Conservation (phyloP, 2,888 invertebrate species). For the Apotomis capreana region DNA sequence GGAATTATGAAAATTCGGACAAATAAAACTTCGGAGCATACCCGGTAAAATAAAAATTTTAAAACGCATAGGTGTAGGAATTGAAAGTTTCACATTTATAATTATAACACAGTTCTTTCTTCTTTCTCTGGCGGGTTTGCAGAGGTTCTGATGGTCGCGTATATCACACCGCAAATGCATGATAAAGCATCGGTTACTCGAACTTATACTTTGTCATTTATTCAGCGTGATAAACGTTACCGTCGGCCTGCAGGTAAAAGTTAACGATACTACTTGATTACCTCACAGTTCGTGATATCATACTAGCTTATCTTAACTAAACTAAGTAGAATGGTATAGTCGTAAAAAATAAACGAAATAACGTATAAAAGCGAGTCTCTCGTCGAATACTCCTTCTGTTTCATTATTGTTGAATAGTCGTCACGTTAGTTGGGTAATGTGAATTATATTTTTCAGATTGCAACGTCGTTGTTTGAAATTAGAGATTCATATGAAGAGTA, state of each 20-base stretch:
- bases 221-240: too few species aligned
- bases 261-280: conserved; percentile 12
- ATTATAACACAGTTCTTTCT: not conserved
- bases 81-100: not conserved
- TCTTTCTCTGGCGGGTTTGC: not conserved
- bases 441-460: not conserved
- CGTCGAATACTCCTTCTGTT: not conserved
- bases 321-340: conserved; percentile 2
- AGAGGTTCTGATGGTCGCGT: too few species aligned
- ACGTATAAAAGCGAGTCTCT: conserved; percentile 18
- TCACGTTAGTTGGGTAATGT: not conserved
- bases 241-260: not conserved
- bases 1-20: too few species aligned
- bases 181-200: too few species aligned
- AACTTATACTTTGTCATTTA: too few species aligned
- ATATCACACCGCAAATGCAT: too few species aligned
- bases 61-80: not conserved
- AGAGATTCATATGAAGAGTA: too few species aligned
- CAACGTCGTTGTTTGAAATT: conserved; percentile 1
- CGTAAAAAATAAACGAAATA: conserved; percentile 2
- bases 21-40: too few species aligned
- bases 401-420: not conserved
- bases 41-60: not conserved
- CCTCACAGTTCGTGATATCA: conserved; percentile 12
- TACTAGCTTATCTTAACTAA: conserved; percentile 31